Conservation (phyloP, 2,888 invertebrate species). For the Dasypolia templi region DNA sequence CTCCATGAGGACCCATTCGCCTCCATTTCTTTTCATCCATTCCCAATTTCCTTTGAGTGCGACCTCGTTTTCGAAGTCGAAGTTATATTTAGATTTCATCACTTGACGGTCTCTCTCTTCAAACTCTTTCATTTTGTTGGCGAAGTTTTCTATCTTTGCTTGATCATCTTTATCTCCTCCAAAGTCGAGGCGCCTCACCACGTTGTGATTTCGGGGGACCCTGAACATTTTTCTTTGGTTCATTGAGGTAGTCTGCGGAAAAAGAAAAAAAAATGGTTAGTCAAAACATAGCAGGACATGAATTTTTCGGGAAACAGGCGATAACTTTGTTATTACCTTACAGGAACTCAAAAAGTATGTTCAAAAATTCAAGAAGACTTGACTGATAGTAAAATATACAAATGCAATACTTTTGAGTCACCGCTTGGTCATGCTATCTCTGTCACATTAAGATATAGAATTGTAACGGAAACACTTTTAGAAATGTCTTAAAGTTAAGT, state of each 20-base stretch:
- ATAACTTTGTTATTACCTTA: too few relatives aligned
- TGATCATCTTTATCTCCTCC: conserved; percentile 71
- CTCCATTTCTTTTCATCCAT: conserved; percentile 79
- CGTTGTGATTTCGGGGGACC: conserved; percentile 74
- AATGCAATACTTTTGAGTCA: too few relatives aligned
- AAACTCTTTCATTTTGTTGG: conserved; percentile 77
- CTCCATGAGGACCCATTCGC: conserved; percentile 72
- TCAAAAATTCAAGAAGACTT: background rate
- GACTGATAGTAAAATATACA: background rate
- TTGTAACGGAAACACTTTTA: background rate
- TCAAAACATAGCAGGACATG: background rate
- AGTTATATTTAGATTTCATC: conserved; percentile 88
- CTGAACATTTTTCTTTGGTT: conserved; percentile 75
- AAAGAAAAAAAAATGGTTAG: conserved; percentile 52
- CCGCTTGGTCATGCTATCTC: background rate
- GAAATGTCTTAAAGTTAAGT: background rate
- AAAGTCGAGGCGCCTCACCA: conserved; percentile 83
- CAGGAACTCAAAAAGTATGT: background rate
- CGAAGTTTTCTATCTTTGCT: conserved; percentile 75
- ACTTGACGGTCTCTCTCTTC: conserved; percentile 68
- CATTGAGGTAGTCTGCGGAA: conserved; percentile 77
- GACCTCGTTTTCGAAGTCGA: conserved; percentile 89
- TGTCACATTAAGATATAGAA: background rate
- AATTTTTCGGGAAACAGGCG: background rate
- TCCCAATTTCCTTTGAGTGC: conserved; percentile 84